phyloP scores from a whole-genome alignment of 2,797 vertebrate species.

The Tokudaia muenninki region DNA sequence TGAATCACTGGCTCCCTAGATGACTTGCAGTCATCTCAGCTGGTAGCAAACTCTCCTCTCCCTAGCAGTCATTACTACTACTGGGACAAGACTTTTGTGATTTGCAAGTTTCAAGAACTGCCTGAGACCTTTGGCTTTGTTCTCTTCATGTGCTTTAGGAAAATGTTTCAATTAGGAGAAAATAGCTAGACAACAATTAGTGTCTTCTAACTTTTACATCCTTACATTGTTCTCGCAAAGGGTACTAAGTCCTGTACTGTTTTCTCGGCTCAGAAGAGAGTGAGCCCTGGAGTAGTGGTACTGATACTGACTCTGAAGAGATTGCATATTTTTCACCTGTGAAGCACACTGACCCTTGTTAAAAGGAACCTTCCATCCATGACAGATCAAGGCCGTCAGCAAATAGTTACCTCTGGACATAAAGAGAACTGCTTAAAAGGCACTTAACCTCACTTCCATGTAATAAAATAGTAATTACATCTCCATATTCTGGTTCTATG shows the following conservation, averaged over 20 bases:
- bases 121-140: neutral
- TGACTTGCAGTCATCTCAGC: neutral
- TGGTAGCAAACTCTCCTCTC: neutral
- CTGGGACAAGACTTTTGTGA: neutral
- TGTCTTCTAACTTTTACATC: neutral
- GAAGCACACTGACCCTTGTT: neutral
- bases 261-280: neutral
- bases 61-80: neutral
- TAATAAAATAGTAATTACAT: neutral
- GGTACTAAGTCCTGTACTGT: no score
- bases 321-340: neutral
- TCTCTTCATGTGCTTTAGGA: neutral
- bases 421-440: neutral
- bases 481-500: neutral
- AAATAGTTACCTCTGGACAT: neutral
- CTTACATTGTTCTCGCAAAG: neutral
- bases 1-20: neutral
- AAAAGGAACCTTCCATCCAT: neutral
- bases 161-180: neutral
- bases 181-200: neutral
- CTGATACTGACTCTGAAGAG: neutral
- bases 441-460: neutral
- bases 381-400: neutral
- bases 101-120: neutral
- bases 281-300: neutral